These are phyloP conservation scores for Chrysaora quinquecirrha DNA, from an alignment of 30 jellyfish, hydroid and myxozoan genomes.

Conservation along the genomic window DNA sequence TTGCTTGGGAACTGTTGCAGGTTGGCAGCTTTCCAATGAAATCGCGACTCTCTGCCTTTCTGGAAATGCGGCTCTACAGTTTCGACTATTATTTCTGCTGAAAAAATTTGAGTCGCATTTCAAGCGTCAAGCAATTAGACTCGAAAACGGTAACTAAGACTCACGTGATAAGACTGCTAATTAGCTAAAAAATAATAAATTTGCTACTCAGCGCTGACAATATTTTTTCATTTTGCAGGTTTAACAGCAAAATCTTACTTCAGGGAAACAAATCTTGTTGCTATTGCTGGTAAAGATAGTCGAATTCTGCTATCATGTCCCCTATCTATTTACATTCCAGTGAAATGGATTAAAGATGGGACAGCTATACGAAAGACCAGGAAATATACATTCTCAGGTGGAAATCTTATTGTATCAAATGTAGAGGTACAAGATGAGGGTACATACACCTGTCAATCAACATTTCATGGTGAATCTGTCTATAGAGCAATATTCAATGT, in stretches of 20 bases:
- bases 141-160: too few species aligned
- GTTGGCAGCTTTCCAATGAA: too few species aligned
- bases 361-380: not conserved
- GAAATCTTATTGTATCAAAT: constrained; percentile 18
- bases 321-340: constrained; percentile 16
- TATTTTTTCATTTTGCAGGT: too few species aligned
- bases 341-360: constrained; percentile 35
- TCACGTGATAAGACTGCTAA: too few species aligned
- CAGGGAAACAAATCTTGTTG: constrained; percentile 23
- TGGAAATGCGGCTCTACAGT: too few species aligned
- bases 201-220: too few species aligned
- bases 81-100: too few species aligned
- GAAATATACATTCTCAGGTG: constrained; percentile 11
- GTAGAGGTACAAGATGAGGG: constrained; percentile 37
- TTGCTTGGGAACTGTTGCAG: too few species aligned
- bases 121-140: too few species aligned
- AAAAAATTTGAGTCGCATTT: too few species aligned
- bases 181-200: too few species aligned
- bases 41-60: too few species aligned
- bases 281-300: constrained; percentile 62
- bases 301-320: constrained; percentile 62
- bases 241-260: not conserved
- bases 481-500: constrained; percentile 47
- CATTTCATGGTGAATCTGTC: constrained; percentile 1
- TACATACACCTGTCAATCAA: constrained; percentile 25